Conservation (phyloP, 2,888 invertebrate species). For the Xylota sylvarum region DNA sequence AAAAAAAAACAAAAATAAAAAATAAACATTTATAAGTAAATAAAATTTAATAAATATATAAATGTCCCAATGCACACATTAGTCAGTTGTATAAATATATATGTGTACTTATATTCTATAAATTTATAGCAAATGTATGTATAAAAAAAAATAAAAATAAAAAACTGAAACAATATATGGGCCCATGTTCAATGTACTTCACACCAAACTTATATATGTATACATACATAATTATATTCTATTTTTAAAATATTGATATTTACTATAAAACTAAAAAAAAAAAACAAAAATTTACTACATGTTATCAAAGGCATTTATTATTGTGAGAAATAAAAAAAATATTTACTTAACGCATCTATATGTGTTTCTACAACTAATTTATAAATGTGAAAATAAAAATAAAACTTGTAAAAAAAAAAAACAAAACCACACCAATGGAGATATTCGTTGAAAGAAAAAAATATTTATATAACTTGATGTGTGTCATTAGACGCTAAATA, state of each 20-base stretch:
- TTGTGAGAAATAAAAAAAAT: slow-evolving; percentile 32
- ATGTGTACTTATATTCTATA: slow-evolving; percentile 22
- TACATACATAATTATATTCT: slow-evolving; percentile 43
- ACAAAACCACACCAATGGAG: not conserved
- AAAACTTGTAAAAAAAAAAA: slow-evolving; percentile 22
- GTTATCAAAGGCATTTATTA: slow-evolving; percentile 40
- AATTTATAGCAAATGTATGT: not conserved
- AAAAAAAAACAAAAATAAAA: not conserved
- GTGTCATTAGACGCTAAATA: slow-evolving; percentile 66
- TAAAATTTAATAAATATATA: slow-evolving; percentile 14
- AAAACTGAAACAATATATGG: slow-evolving; percentile 44
- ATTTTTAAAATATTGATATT: slow-evolving; percentile 49
- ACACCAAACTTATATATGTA: slow-evolving; percentile 66
- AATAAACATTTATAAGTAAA: no score
- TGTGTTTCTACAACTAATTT: slow-evolving; percentile 66
- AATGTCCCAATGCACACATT: slow-evolving; percentile 52
- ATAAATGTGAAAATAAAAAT: slow-evolving; percentile 61
- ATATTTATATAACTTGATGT: slow-evolving; percentile 49
- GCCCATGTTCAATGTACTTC: slow-evolving; percentile 64
- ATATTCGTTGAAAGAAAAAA: slow-evolving; percentile 24
- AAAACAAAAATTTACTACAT: slow-evolving; percentile 8
- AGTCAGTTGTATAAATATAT: slow-evolving; percentile 12
- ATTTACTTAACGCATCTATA: slow-evolving; percentile 35
- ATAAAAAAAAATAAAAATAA: slow-evolving; percentile 10
- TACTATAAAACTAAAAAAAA: slow-evolving; percentile 15